Percentiles rank a stretch among this genome's conserved stretches.
Evolutionary conservation across 2,888 invertebrate species (phyloP).

Genomic region (Resseliella maxima): DNA sequence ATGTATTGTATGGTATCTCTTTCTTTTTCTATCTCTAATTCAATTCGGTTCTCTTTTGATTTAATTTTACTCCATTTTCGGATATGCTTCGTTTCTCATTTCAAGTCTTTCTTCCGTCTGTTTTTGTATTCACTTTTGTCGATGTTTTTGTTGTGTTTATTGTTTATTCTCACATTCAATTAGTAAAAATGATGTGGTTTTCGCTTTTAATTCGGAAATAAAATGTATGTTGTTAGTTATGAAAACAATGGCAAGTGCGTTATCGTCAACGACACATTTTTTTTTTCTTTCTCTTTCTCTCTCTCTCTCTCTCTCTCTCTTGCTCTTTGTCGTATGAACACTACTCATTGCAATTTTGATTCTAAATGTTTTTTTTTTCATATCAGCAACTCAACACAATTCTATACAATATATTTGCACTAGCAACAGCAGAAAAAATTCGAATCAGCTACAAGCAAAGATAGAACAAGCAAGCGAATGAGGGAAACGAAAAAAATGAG

Average conservation of each 20-base stretch:
- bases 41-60: background rate
- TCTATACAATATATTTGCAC: slow-evolving; percentile 26
- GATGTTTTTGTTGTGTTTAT: background rate
- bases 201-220: slow-evolving; percentile 3
- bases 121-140: background rate
- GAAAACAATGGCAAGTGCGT: slow-evolving; percentile 16
- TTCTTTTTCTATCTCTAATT: background rate
- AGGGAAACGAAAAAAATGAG: background rate
- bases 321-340: background rate
- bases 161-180: slow-evolving; percentile 2
- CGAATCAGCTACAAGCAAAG: background rate
- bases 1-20: background rate
- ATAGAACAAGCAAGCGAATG: too few species aligned
- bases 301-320: too few species aligned
- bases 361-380: background rate
- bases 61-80: background rate
- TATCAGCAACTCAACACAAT: background rate
- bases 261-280: background rate
- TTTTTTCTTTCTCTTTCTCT: background rate
- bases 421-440: background rate
- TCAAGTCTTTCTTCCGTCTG: background rate
- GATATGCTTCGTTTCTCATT: background rate
- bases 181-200: slow-evolving; percentile 36
- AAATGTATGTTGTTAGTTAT: background rate
- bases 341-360: background rate